Evolutionary conservation across 2,888 invertebrate genomes (phyloP).

Genomic region (Perizoma flavofasciatum): DNA sequence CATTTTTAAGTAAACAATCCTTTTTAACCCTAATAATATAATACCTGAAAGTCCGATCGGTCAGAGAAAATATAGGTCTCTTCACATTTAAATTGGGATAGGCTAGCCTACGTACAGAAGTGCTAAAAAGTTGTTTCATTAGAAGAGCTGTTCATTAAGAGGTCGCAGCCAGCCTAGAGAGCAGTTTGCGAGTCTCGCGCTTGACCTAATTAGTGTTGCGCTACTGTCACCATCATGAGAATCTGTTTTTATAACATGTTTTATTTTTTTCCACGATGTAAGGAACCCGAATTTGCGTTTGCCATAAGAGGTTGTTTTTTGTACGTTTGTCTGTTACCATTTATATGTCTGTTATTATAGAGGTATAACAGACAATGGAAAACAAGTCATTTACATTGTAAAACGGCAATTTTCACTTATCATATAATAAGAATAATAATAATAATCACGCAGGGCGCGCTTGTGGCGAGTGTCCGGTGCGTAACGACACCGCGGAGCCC

Average conservation of each 20-base stretch:
- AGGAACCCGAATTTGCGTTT: slow-evolving; percentile 10
- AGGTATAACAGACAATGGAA: no score
- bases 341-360: no score
- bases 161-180: slow-evolving; percentile 60
- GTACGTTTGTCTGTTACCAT: no score
- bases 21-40: background rate
- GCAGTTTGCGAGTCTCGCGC: slow-evolving; percentile 67
- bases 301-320: no score
- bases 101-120: slow-evolving; percentile 46
- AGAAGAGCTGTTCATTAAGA: slow-evolving; percentile 71
- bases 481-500: no score
- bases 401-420: no score
- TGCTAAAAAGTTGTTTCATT: slow-evolving; percentile 70
- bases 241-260: slow-evolving; percentile 55
- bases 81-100: slow-evolving; percentile 34
- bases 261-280: slow-evolving; percentile 23
- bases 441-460: no score
- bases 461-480: no score
- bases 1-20: no score
- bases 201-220: slow-evolving; percentile 72
- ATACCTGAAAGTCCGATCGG: background rate
- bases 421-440: no score
- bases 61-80: slow-evolving; percentile 8
- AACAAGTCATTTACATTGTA: no score
- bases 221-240: slow-evolving; percentile 61